Percentiles rank a stretch among this genome's conserved stretches.
phyloP scores from a whole-genome alignment of 2,888 invertebrate species.

The Macaria notata region DNA sequence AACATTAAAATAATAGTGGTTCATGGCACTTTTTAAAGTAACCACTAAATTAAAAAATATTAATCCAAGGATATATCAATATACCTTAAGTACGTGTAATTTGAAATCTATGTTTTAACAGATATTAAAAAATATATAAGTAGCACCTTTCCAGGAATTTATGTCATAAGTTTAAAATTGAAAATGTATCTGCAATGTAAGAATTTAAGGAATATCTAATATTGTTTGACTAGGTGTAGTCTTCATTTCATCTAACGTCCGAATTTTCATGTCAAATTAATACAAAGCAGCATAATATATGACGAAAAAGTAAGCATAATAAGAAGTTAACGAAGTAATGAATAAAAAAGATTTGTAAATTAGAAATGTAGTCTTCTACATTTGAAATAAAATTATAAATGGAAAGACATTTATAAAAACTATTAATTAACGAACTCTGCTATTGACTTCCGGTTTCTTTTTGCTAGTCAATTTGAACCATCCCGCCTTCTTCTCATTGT shows the following conservation, averaged over 20 bases:
- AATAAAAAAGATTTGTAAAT: too few relatives aligned
- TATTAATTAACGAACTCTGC: conserved; percentile 62
- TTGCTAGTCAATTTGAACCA: conserved; percentile 86
- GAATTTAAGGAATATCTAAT: conserved; percentile 19
- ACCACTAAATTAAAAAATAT: conserved; percentile 29
- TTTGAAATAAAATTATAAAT: neutral
- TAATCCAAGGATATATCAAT: neutral
- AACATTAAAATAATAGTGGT: conserved; percentile 42
- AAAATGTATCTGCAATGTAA: conserved; percentile 21
- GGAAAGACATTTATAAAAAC: neutral
- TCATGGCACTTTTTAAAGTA: conserved; percentile 45
- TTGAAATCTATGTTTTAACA: neutral
- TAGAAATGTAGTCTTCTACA: too few relatives aligned
- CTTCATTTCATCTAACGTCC: neutral
- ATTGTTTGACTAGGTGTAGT: conserved; percentile 19
- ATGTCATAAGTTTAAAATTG: neutral
- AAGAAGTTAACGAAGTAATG: neutral
- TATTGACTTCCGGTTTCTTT: conserved; percentile 67
- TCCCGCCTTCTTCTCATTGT: conserved; percentile 86
- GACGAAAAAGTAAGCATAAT: neutral
- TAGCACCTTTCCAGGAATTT: conserved; percentile 23
- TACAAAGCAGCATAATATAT: conserved; percentile 13
- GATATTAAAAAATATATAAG: neutral
- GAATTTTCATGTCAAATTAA: conserved; percentile 24
- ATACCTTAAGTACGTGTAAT: too few relatives aligned